Conservation (phyloP, 2,797 vertebrate species). For the Limosa lapponica region DNA sequence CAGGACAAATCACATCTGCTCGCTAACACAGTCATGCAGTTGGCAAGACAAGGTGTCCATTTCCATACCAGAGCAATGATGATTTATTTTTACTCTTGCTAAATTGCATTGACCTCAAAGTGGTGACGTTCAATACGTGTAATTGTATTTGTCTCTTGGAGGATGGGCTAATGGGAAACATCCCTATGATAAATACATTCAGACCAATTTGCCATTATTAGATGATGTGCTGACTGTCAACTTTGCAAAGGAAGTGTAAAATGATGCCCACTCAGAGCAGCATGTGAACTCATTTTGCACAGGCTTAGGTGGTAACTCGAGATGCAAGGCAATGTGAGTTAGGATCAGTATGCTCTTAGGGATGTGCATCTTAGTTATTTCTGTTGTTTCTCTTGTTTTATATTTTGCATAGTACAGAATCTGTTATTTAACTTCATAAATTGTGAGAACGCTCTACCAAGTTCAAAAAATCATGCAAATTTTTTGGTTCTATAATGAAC, state of each 20-base stretch:
- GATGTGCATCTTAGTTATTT: not conserved
- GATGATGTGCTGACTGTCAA: not conserved
- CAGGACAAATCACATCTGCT: not conserved
- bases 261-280: not conserved
- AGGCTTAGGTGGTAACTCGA: not conserved
- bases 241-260: not conserved
- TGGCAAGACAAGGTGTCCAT: not conserved
- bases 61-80: not conserved
- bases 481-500: not conserved
- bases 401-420: not conserved
- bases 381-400: not conserved
- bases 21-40: not conserved
- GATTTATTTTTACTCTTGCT: constrained; percentile 29
- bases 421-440: not conserved
- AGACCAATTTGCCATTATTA: not conserved
- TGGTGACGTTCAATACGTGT: not conserved
- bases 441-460: not conserved
- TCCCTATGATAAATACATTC: not conserved
- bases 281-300: not conserved
- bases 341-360: not conserved
- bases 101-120: not conserved
- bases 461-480: not conserved
- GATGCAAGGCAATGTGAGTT: not conserved
- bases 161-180: not conserved
- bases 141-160: constrained; percentile 30